Base-by-base conservation (phyloP, 2,797 vertebrate species). In the Sciurus vulgaris region DNA sequence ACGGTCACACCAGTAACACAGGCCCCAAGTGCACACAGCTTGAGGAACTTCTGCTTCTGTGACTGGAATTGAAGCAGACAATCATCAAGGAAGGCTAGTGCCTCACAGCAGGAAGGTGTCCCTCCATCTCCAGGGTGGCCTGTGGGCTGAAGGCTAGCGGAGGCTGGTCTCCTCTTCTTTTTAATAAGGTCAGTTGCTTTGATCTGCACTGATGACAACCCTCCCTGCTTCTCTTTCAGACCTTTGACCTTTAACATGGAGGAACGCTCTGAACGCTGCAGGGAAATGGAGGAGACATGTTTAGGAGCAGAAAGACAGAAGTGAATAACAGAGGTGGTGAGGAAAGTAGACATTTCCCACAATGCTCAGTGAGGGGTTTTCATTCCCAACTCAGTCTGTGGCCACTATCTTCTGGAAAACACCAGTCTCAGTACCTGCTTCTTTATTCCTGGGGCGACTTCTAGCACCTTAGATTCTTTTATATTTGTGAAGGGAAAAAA, bases 401-500 rank as follows among this genome's bases (percentile, higher is more conserved):
- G 51, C 63, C 95, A 33, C 87, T 9, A 33, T 81, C 93, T 94
- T 61, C 77, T 59, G 70, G 35, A 65, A 93, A 93, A 51, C 73
- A 92, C 30, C 67, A 20, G 54, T 83, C 4, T 93, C 61, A 28
- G 28, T 56, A 65, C 41, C 69, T 77, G 41, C 85, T 86, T 94
- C 56, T 88, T 77, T 91, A 78, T 61, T 76, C 47, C 77, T 30
- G 47, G 22, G 77, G 24, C 69, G 89, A 73, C 96, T 89, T 86
- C 76, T 95, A 73, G n/a, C 73, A 89, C 69, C 33, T 94, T 47
- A 63, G 20, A 44, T 94, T 92, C 91, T 93, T 92, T 91, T 47
- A 20, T 86, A 56, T 84, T 81, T 91, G 56, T 26, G 14, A 88
- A 86, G 63, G 65, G 51, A 73, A 81, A 67, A 72, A 54, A 12